Evolutionary conservation across 2,888 invertebrate species (phyloP).

Genomic region (Campoletis raptor): DNA sequence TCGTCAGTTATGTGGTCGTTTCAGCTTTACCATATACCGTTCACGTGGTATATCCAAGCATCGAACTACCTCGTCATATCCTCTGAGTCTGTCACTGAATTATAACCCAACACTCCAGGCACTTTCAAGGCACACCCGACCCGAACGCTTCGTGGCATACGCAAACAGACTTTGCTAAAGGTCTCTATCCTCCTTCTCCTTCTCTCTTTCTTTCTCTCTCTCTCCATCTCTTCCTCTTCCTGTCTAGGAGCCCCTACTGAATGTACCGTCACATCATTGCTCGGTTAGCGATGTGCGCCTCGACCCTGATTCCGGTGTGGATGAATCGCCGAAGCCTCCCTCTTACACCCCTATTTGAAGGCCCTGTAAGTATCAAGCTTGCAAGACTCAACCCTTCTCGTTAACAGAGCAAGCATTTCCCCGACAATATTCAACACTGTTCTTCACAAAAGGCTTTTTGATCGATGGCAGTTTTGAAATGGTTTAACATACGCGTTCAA

Average conservation of each 20-base stretch:
- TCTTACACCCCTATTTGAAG: background rate
- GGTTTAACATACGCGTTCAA: background rate
- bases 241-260: background rate
- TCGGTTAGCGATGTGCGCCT: constrained; percentile 40
- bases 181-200: constrained; percentile 7
- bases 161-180: constrained; percentile 67
- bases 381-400: constrained; percentile 1
- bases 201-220: background rate
- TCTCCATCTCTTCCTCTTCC: background rate
- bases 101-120: constrained; percentile 59
- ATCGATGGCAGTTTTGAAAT: background rate
- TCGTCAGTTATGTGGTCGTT: background rate
- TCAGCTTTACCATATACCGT: background rate
- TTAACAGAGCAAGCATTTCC: background rate
- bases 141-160: constrained; percentile 67
- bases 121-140: constrained; percentile 50
- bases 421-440: background rate
- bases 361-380: constrained; percentile 4
- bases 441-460: background rate
- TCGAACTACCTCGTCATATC: constrained; percentile 19
- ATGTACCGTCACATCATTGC: constrained; percentile 23
- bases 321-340: constrained; percentile 50
- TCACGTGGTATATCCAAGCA: background rate
- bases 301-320: constrained; percentile 22
- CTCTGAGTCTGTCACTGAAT: constrained; percentile 56